Evolutionary conservation across 2,888 invertebrate species (phyloP), one percentile per base, ranked within the genome.

Genomic region (Cheilosia variabilis): DNA sequence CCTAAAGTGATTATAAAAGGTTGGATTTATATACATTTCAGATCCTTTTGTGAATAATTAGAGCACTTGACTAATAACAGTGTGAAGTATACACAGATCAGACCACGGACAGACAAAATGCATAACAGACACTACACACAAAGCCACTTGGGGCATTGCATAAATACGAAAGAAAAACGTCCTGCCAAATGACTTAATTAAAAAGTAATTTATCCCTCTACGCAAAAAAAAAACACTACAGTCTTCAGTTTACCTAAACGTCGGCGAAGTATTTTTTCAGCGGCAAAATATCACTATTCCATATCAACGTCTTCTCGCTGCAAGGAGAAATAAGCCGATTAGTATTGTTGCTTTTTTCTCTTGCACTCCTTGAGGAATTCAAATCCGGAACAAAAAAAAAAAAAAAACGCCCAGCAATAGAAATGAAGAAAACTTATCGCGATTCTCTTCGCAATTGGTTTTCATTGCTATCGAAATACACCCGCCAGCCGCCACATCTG

Each of bases 381-480:
- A 72, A 72, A 58, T 41, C 58, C 1, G 27, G 27, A 27, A 4
- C 6, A 3, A 43, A 65, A 17, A 47, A 31, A 17, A n/a, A 55
- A 22, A 62, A 27, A 53, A 73, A 24, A 47, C 27, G 52, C 34
- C 57, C 63, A 58, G 63, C 58, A 65, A 45, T 19, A 58, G 52
- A 43, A 72, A 66, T 68, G 66, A 73, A 80, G 58, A 73, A 34
- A 80, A 80, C 66, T 60, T 73, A 75, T 71, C 50, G 43, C 62
- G 31, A 66, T 53, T 86, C 60, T 31, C 58, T 34, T 66, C 31
- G 60, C 53, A 82, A 66, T 72, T 60, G 82, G 71, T 77, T 76
- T 82, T 72, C 65, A 82, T 69, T 69, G 62, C 73, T 69, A 79
- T 83, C 68, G 68, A 73, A 73, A 47, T 66, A 65, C 60, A 19